Evolutionary conservation across 2,888 invertebrate species (phyloP), one percentile per base, ranked within the genome.

Genomic region (Abscondita cerata): DNA sequence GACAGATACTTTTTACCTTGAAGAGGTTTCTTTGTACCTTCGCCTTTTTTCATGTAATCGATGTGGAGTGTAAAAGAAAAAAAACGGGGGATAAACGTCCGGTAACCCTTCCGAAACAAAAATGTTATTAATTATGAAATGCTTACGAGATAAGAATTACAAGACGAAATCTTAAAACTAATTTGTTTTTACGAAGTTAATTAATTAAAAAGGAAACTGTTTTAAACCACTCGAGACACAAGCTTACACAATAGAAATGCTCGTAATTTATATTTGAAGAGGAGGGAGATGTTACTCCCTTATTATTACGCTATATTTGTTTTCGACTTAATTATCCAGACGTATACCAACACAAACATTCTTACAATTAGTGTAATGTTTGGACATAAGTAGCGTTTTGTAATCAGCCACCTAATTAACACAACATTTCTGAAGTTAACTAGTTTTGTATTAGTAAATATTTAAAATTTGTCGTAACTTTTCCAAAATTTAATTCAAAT

Each of bases 161-260:
- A 70, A 68, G 71, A 71, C 70, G 72, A 73, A 76, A 76, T 75
- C 73, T 76, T 70, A 70, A 75, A 76, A 75, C 76, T 74, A 76
- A 77, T 78, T 78, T 78, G 75, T 77, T 77, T 74, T 73, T 72
- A 64, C 72, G 68, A 67, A 72, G 75, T 77, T 78, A 78, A 79
- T 79, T 79, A 78, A 79, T 78, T 77, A 77, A 75, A 76, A 76
- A 76, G 18, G 44, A 18, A 44, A 44, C 18, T 44, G 44, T 44
- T 44, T 44, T 44, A 44, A 44, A 44, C 44, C 44, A 44, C 44
- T 44, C 44, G 62, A 55, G 52, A 59, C 52, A 50, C 36, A 58
- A 52, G 60, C 53, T 59, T 53, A 60, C 51, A 61, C 61, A 66
- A 63, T 63, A 65, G 56, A 59, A 66, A 66, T 64, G 52, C 52